A percentile compares a stretch with the other conserved stretches of the same genome.
Conservation (phyloP, 2,113 vertebrate species). For the Hemibagrus wyckioides region DNA sequence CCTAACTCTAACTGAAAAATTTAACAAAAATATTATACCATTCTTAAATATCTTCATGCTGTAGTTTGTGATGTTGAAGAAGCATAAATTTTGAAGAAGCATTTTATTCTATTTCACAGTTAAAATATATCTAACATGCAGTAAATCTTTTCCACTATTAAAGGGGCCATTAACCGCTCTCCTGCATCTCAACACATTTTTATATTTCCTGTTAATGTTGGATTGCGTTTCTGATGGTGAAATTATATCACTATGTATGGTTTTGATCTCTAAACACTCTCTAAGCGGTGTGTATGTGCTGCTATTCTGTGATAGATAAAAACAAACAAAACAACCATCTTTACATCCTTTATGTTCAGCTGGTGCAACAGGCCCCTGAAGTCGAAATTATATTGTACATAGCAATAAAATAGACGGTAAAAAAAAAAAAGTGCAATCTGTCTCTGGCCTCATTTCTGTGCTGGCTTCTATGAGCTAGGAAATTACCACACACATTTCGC, state of each 20-base stretch:
- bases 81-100: not conserved
- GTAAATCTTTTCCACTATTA: not conserved
- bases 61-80: not conserved
- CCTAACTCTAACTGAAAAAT: too few relatives aligned
- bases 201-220: not conserved
- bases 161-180: not conserved
- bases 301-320: not conserved
- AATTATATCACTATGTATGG: not conserved
- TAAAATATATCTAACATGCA: not conserved
- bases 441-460: not conserved
- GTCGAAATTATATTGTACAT: not conserved
- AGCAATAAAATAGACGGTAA: not conserved
- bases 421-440: not conserved
- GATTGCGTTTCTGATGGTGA: not conserved
- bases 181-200: not conserved
- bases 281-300: too few relatives aligned
- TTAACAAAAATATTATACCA: not conserved
- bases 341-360: not conserved
- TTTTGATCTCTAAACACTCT: not conserved
- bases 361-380: not conserved
- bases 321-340: not conserved
- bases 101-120: too few relatives aligned
- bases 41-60: not conserved
- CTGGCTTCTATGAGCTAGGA: not conserved
- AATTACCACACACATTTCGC: not conserved